phyloP scores from a whole-genome alignment of 1,140 invertebrate genomes.

The Polypedilum pembai region DNA sequence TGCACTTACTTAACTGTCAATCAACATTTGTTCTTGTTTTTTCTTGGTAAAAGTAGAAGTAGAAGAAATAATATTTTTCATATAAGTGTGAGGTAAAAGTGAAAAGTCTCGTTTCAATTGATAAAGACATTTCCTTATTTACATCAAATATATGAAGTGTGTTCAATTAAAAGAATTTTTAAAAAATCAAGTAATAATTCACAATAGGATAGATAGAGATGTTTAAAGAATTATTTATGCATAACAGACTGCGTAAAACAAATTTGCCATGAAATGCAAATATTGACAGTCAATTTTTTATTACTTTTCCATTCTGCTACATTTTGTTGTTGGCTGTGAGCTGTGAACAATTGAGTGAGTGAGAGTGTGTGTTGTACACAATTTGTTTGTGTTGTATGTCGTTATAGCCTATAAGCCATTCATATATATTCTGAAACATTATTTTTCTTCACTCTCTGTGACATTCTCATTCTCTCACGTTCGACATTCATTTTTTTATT shows the following conservation, averaged over 20 bases:
- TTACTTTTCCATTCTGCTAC: background rate
- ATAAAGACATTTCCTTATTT: too few species aligned
- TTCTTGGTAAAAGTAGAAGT: background rate
- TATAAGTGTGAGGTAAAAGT: too few species aligned
- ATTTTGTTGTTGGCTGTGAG: background rate
- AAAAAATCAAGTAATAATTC: too few species aligned
- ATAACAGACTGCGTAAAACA: conserved; percentile 23
- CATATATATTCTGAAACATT: background rate
- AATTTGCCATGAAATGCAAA: conserved; percentile 26
- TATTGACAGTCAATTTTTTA: conserved; percentile 26
- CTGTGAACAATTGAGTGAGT: background rate
- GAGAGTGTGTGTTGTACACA: too few species aligned
- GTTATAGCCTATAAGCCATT: conserved; percentile 10
- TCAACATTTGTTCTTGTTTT: background rate
- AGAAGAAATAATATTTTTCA: too few species aligned
- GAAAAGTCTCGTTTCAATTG: too few species aligned
- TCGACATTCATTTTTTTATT: background rate
- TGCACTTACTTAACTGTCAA: conserved; percentile 1
- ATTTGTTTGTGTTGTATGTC: too few species aligned
- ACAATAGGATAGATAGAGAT: background rate
- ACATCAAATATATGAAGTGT: too few species aligned
- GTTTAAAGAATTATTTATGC: conserved; percentile 27
- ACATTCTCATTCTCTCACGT: conserved; percentile 16
- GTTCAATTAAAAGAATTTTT: too few species aligned
- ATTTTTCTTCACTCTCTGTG: background rate